Evolutionary conservation across 2,797 vertebrate species (phyloP), one percentile per base, ranked within the genome.

Genomic region (Eulemur rubriventer): DNA sequence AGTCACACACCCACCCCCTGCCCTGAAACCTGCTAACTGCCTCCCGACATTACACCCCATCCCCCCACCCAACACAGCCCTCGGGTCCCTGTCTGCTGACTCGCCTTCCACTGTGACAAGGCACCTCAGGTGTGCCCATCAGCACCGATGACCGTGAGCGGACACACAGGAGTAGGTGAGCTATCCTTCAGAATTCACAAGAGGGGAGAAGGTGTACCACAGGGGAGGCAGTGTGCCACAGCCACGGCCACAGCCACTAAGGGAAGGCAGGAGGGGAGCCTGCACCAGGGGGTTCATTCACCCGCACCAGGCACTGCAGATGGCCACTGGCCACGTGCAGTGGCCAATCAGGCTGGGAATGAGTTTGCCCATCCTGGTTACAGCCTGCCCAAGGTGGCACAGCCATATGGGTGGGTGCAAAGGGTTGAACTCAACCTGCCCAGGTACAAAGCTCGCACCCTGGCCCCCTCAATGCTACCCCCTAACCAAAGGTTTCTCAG

Each of bases 41-140:
- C 69, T 70, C 35, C 43, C 10, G 8, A 80, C 48, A 38, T 85
- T 41, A 73, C 11, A 17, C 14, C 8, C 48, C 20, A 13, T 73
- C 8, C 24, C 33, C 24, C 14, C 0, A 89, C 28, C 6, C 8
- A 33, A 59, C 17, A 22, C 43, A 5, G 41, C 43, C 57, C 35
- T 55, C 2, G 0, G 7, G 63, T 28, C 30, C 90, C 50, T 61
- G 41, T 20, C 61, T 4, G n/a, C 26, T 33, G 61, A 43, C 78
- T 4, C 5, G 26, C 14, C 43, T 80, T 85, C n/a, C 80, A 67
- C 3, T 0, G 7, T 0, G 11, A 17, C 17, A 55, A 72, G 13
- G 55, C 52, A 52, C 30, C 2, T 30, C 1, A 1, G 76, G 43
- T 8, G 0, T 57, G 79, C 26, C 79, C 57, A 33, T 57, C 38